Evolutionary conservation across 2,888 invertebrate genomes (phyloP), one percentile per base, ranked within the genome.

Genomic region (Molanna angustata): DNA sequence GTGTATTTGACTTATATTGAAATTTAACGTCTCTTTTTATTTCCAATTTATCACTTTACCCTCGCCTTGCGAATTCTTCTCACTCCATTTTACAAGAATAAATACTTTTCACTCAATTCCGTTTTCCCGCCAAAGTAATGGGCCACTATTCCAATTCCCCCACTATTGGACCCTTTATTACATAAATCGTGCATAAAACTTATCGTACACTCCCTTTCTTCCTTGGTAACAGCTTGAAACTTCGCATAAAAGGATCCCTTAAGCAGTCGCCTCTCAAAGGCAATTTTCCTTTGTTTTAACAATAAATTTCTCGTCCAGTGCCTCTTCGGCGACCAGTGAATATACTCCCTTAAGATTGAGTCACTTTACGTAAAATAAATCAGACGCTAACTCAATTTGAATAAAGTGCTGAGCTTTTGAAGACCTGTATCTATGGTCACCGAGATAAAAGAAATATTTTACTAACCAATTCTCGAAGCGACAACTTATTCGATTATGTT

Each of bases 141-240:
- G 49, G 14, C 49, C n/a, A 49, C 48, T 22, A 17, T 35, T 20
- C 45, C 22, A 35, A 41, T 49, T 44, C 43, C 44, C 43, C 52
- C 27, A 37, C 35, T 27, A n/a, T 35, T 19, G 18, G 41, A 45
- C 53, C 52, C 49, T 55, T 47, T 55, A 56, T 58, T 58, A 58
- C 56, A 58, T 58, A 58, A 58, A 58, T 58, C 56, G 58, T 49
- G 54, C 56, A 58, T 56, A 58, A 58, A 58, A 56, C 51, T 53
- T 52, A 47, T 54, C 48, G 31, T 9, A 41, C 27, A n/a, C 39
- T 39, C 37, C 37, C 35, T 4, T 18, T 32, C 32, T 37, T n/a
- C 11, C 40, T 14, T 33, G 14, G 9, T 14, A 11, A 18, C 16
- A 21, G 27, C 22, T 46, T 16, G 33, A 39, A 52, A 43, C 16